Evolutionary conservation across 2,797 vertebrate genomes (phyloP).

Genomic region (Thunnus albacares): DNA sequence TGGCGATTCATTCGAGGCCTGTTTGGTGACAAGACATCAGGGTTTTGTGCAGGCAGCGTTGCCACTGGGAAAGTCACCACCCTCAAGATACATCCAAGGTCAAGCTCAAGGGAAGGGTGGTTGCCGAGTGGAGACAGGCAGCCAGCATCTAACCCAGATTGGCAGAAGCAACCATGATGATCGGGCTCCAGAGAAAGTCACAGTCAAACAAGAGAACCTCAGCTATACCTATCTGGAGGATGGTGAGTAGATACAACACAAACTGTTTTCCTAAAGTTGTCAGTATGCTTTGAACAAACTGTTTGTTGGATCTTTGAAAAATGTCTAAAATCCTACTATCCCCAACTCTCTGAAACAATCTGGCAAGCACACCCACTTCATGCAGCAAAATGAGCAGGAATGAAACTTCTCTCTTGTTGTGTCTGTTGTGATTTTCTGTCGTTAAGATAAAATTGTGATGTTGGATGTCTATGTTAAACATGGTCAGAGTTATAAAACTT

Average conservation of each 20-base stretch:
- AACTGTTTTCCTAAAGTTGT: background rate
- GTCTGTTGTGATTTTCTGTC: too few relatives aligned
- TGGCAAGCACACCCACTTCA: background rate
- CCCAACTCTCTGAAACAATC: background rate
- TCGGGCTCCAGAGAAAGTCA: slow-evolving; percentile 84
- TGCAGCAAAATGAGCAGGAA: background rate
- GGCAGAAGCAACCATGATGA: slow-evolving; percentile 47
- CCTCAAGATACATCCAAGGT: slow-evolving; percentile 70
- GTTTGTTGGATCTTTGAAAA: background rate
- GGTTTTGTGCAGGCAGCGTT: slow-evolving; percentile 62
- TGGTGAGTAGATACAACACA: slow-evolving; percentile 85
- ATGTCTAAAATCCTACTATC: too few relatives aligned
- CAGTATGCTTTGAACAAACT: background rate
- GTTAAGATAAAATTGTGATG: too few relatives aligned
- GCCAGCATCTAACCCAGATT: slow-evolving; percentile 33
- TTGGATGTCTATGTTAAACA: too few relatives aligned
- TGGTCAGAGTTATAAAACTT: too few relatives aligned
- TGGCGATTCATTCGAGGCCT: slow-evolving; percentile 56
- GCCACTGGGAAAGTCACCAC: slow-evolving; percentile 73
- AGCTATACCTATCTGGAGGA: slow-evolving; percentile 94
- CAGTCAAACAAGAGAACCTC: slow-evolving; percentile 94
- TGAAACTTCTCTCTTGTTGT: background rate
- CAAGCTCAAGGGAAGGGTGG: slow-evolving; percentile 74
- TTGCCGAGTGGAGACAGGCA: slow-evolving; percentile 79
- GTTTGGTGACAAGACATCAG: slow-evolving; percentile 65